Conservation (phyloP, 2,113 vertebrate genomes). For the Xiphophorus couchianus region DNA sequence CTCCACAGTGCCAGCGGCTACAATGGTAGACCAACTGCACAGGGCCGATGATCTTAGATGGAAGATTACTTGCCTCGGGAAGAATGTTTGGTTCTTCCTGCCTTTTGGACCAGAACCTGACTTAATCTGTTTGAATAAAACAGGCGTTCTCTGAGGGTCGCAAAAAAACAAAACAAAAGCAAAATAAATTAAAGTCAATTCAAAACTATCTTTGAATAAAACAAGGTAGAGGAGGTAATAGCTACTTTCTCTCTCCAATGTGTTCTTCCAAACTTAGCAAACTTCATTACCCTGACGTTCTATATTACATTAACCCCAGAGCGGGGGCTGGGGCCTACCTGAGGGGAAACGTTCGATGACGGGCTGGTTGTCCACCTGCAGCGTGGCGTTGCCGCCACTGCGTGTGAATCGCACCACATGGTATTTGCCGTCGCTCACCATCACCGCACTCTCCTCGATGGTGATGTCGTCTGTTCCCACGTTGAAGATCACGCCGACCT, state of each 20-base stretch:
- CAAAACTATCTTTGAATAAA: constrained; percentile 14
- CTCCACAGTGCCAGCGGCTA: constrained; percentile 39
- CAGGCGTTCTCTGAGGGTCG: constrained; percentile 19
- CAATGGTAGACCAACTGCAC: constrained; percentile 24
- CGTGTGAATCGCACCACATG: constrained; percentile 94
- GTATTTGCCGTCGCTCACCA: constrained; percentile 94
- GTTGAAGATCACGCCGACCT: constrained; percentile 93
- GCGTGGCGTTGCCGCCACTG: constrained; percentile 92
- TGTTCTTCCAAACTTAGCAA: constrained; percentile 4
- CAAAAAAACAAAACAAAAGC: constrained; percentile 25
- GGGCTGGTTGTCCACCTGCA: constrained; percentile 96
- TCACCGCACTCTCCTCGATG: constrained; percentile 90
- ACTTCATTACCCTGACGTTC: constrained; percentile 3
- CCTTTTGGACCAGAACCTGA: constrained; percentile 35
- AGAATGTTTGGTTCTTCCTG: constrained; percentile 29
- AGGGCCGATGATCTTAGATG: constrained; percentile 39
- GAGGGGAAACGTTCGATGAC: constrained; percentile 93
- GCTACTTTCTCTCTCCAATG: constrained; percentile 58
- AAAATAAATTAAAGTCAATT: constrained; percentile 1
- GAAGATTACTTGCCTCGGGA: constrained; percentile 44
- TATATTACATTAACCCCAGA: constrained; percentile 2
- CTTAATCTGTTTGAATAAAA: constrained; percentile 57
- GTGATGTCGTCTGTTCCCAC: constrained; percentile 94
- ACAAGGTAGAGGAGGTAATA: constrained; percentile 11
- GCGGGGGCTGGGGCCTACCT: constrained; percentile 76